Base-by-base conservation (phyloP, 2,888 invertebrate genomes). In the Deilephila porcellus region DNA sequence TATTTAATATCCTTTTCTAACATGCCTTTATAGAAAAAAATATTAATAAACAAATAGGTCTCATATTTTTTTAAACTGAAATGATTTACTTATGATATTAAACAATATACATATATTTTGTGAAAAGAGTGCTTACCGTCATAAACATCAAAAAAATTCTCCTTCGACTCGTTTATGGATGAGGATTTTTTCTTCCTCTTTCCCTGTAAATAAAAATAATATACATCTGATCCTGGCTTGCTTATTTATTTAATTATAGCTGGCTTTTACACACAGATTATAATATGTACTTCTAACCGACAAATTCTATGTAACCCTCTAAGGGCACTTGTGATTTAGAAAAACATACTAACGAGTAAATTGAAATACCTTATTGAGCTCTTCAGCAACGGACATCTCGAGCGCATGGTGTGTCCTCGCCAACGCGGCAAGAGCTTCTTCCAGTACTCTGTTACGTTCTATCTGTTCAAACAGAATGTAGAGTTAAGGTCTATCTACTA, bases 381-480 rank as follows among this genome's bases (percentile, higher is more conserved):
- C 95, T 37, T 95, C 95, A 0, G 95, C 96, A 6, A 96, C 95
- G 0, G 96, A 96, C 90, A 96, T 95, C 81, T 97, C 97, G 0
- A 97, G 86, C 17, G 96, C 96, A 86, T 96, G 96, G 80, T 97
- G 96, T 73, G 97, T 96, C 60, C 96, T 91, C 0, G 97, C 97
- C 53, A 97, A 85, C 1, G 96, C 96, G 25, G 96, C 96, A 7
- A 97, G 83, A 0, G 96, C 96, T 81, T 97, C 96, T 84, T 97
- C 96, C 11, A 97, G 84, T 8, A 97, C 96, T 3, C 97, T 90
- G 77, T 96, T 96, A 64, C 96, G 95, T 85, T 97, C 97, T 77
- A 92, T 83, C 94, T 94, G 82, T 5, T 7, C n/a, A 4, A 29
- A 20, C 25, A 25, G 25, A 25, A 25, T 25, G 25, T 25, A 25